Evolutionary conservation across 1,140 invertebrate species (phyloP), one percentile per base, ranked within the genome.

Genomic region (Drosophila ambigua): DNA sequence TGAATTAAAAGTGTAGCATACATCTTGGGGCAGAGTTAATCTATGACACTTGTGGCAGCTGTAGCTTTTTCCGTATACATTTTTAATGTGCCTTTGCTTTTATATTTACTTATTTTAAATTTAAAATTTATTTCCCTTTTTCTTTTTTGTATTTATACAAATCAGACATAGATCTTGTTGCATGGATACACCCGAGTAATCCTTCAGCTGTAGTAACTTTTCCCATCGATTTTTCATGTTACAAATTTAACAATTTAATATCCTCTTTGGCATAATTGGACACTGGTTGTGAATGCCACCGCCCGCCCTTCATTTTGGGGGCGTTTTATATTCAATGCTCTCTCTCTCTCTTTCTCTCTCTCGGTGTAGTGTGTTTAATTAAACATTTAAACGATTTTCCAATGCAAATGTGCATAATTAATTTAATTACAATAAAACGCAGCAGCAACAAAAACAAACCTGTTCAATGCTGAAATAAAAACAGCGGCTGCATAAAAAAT

Each of bases 371-470:
- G 52, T 15, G 52, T 79, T 87, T 72, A 81, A 85, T 87, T 81
- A 87, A 81, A 78, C 63, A 87, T 85, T 88, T 88, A 82, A 87
- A 87, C 79, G 59, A 50, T 75, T 88, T 82, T 87, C 35, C 63
- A 87, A 88, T 82, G 62, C 78, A 87, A 87, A 87, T 76, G 59
- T 63, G 79, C 83, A 87, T 87, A 82, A 87, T 87, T 88, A 87
- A 87, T 87, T 82, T 76, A 88, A 88, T 87, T 82, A 88, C 52
- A 78, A 72, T 79, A 66, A 82, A 87, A 65, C 64, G 66, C 20
- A 59, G 35, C 35, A 58, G 15, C 58, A 52, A 41, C 49, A 59
- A 46, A 41, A 69, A 31, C 7, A 55, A 52, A 13, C 41, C 20
- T 49, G 51, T 43, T 73, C 53, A 61, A 41, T 62, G 45, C 20